Conservation (phyloP, 2,113 vertebrate species). For the Psittacara wagleri region DNA sequence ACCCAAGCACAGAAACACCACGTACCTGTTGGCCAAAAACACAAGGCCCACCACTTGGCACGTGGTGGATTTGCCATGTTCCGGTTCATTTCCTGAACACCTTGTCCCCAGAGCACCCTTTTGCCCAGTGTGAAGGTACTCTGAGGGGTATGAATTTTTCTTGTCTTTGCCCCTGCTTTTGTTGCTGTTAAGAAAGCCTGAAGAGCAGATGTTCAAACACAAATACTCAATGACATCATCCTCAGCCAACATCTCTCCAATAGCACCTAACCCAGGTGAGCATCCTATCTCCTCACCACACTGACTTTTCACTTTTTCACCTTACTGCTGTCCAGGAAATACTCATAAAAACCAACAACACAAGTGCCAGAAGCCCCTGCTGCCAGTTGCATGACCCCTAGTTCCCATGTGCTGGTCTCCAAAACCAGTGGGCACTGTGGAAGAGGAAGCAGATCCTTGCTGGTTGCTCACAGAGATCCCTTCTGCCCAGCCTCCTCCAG, state of each 20-base stretch:
- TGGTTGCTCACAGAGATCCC: neutral
- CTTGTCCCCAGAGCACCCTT: neutral
- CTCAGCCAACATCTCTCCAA: neutral
- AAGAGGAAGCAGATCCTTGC: neutral
- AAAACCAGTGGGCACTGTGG: neutral
- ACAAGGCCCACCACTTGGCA: neutral
- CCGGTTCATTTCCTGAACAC: neutral
- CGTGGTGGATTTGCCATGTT: neutral
- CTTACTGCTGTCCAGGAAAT: neutral
- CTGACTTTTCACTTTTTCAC: neutral
- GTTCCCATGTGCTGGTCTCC: neutral
- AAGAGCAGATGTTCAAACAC: neutral
- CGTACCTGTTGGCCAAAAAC: neutral
- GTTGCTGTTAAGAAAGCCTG: neutral
- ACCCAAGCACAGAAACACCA: neutral
- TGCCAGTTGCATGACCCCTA: neutral
- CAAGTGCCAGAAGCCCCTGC: neutral
- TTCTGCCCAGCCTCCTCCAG: neutral
- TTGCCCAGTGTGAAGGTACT: rapidly evolving
- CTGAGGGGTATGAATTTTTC: neutral
- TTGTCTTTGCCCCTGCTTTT: neutral
- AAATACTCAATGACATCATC: neutral
- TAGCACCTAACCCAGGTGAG: neutral
- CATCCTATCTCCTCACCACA: neutral
- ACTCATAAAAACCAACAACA: neutral